Evolutionary conservation across 2,888 invertebrate genomes (phyloP), one percentile per base, ranked within the genome.

Genomic region (Papilio gigon): DNA sequence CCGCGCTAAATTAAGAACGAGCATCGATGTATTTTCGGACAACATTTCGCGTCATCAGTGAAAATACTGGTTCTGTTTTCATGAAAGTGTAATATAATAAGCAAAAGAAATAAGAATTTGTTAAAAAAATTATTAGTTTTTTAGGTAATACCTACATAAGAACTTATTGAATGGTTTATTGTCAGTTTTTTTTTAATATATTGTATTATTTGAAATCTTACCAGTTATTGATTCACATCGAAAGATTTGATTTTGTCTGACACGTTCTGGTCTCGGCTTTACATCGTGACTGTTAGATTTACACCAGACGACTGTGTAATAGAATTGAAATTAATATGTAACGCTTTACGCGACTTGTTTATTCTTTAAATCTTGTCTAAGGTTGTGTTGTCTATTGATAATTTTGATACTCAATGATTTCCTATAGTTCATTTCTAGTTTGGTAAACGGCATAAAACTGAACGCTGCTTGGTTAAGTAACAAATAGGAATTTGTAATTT

Each of bases 1-100:
- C 84, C 86, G 89, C 78, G 87, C 92, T 92, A 92, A 92, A 92
- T 91, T 92, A 92, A 86, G 79, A 88, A 85, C 85, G 90, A 88
- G 90, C 89, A 84, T 90, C 84, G 83, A 89, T 89, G 87, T 92
- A 92, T 92, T 92, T 92, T 89, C 78, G 87, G 90, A 84, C 78
- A 80, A 84, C 81, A 86, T 88, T 90, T 87, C 86, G 84, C 92
- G 91, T 92, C 92, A 92, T 89, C 87, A 83, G 80, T 84, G 79
- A 80, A 80, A 72, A 67, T 73, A 71, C 70, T 70, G 67, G 63
- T 72, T 62, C 33, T 59, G 70, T 73, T 74, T 72, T 71, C 71
- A 76, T 78, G 74, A 75, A 78, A 77, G 75, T 74, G 64, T 70
- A 71, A 71, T 61, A 66, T 44, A 64, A 71, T 64, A 65, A 42